Evolutionary conservation across 2,113 vertebrate genomes (phyloP).

Genomic region (Pavo muticus): DNA sequence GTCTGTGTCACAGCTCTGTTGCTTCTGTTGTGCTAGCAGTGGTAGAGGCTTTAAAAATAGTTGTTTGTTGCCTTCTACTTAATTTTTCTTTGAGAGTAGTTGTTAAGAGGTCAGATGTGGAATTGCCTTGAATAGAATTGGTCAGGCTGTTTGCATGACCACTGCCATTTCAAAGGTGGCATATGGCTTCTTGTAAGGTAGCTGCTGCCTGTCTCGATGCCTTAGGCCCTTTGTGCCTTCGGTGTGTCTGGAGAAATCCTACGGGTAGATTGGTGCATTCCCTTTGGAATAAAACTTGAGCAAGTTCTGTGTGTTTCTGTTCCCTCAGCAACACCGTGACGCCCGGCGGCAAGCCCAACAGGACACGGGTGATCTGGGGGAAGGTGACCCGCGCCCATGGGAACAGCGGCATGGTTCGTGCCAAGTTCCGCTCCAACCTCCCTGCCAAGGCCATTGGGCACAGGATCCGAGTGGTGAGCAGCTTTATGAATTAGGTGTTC

Average conservation of each 20-base stretch:
- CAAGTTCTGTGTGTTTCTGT: background rate
- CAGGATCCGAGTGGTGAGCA: conserved; percentile 93
- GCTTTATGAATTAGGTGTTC: background rate
- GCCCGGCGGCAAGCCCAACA: conserved; percentile 95
- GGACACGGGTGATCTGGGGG: conserved; percentile 98
- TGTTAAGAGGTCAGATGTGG: background rate
- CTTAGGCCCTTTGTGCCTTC: background rate
- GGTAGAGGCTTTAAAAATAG: background rate
- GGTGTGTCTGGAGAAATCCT: background rate
- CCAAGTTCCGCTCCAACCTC: conserved; percentile 97
- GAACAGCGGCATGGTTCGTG: conserved; percentile 97
- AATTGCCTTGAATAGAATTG: background rate
- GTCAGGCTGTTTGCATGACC: background rate
- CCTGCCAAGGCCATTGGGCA: conserved; percentile 98
- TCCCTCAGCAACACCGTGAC: conserved; percentile 91
- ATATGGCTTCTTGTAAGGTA: background rate
- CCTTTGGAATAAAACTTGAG: background rate
- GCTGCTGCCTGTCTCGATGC: fast-evolving
- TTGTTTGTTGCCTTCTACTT: background rate
- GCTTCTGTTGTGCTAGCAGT: background rate
- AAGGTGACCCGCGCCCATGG: conserved; percentile 95
- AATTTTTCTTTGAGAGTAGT: background rate
- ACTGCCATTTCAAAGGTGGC: fast-evolving
- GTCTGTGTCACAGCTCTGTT: fast-evolving
- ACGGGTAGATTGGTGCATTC: background rate